phyloP scores from a whole-genome alignment of 1,140 invertebrate species.

The Trachelipus rathkii region DNA sequence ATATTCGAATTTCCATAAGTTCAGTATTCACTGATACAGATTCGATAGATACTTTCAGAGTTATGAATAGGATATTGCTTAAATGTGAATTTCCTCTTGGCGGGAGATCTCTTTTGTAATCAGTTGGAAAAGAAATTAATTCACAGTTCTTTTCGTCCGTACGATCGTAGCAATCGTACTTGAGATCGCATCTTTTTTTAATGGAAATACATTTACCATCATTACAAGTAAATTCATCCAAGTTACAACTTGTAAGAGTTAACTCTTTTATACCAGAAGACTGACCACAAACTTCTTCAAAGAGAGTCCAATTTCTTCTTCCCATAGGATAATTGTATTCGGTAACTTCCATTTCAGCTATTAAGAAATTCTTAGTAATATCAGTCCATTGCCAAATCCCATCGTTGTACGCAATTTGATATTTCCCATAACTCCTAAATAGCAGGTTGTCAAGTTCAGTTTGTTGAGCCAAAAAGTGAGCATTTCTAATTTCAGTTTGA shows the following conservation, averaged over 20 bases:
- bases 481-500: conserved; percentile 7
- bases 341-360: conserved; percentile 3
- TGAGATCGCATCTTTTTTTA: conserved; percentile 17
- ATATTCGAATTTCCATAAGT: conserved; percentile 33
- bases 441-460: background rate
- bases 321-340: conserved; percentile 25
- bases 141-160: conserved; percentile 33
- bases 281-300: conserved; percentile 4
- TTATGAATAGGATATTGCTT: conserved; percentile 21
- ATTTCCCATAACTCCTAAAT: conserved; percentile 12
- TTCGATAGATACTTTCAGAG: conserved; percentile 35
- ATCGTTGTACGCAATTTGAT: conserved; percentile 6
- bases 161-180: conserved; percentile 31
- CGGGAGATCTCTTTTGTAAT: conserved; percentile 24
- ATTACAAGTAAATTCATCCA: conserved; percentile 18
- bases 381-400: conserved; percentile 20
- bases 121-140: conserved; percentile 16
- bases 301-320: conserved; percentile 12
- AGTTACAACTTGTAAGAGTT: background rate
- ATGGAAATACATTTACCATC: conserved; percentile 21
- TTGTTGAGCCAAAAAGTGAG: conserved; percentile 21
- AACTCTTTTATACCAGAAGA: conserved; percentile 4
- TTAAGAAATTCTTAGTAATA: background rate
- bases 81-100: background rate
- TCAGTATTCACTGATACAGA: conserved; percentile 35